Evolutionary conservation across 2,113 vertebrate species (phyloP), one percentile per base, ranked within the genome.

Genomic region (Capreolus pygargus): DNA sequence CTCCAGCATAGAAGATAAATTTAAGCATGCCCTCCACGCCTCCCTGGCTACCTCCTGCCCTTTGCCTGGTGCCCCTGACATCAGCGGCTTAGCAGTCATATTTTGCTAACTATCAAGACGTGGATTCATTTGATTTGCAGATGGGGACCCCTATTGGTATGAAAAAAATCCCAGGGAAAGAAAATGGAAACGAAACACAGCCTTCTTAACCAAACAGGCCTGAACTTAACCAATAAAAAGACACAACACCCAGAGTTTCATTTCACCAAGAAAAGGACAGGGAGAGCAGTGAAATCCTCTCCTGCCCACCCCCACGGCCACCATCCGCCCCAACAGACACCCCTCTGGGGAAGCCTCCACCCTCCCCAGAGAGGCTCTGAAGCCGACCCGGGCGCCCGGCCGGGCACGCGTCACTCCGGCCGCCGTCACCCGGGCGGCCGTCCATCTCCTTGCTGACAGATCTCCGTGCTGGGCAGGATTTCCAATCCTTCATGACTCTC

Each of bases 141-240:
- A 98, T 99, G 98, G 98, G 98, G 99, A 99, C 99, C 99, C 98
- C 99, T 99, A 98, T 99, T 98, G 99, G 99, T 98, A 97, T 98
- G 98, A 98, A 98, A 95, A 97, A 98, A 98, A 98, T 98, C 95
- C 61, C 90, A 96, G 96, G 96, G 95, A 98, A 96, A 97, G 95
- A 98, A 96, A 97, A 96, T 11, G 9, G 85, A 97, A 97, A 76
- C 5, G 2, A 79, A 79, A 81, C n/a, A 52, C 13, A 61, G 86
- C 27, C 55, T 95, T 96, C 89, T 97, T 83, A 86, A 74, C 74
- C 96, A 96, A 54, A 95, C 28, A 85, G 12, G 78, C 50, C 78
- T 64, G 47, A 91, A 86, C 84, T 58, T 97, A 61, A 67, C 43
- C 79, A 79, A 0, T 1, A 93, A 92, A 90, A 67, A 67, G 57